Conservation (phyloP, 2,797 vertebrate species). For the Tangara arthus region DNA sequence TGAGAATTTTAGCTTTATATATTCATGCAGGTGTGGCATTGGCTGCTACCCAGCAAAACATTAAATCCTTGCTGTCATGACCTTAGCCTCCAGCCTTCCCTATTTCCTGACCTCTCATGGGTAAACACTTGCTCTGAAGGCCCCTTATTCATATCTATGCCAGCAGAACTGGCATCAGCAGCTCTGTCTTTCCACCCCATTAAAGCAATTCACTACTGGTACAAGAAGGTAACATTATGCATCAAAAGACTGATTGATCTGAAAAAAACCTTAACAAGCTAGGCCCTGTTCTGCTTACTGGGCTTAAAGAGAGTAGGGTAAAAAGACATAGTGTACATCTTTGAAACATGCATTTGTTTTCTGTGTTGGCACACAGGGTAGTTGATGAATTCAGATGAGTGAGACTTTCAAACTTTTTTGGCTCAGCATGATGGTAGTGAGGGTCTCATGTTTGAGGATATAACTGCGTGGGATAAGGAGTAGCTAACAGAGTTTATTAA, state of each 20-base stretch:
- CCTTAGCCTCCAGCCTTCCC: neutral
- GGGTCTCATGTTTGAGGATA: neutral
- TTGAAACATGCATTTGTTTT: neutral
- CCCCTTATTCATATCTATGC: neutral
- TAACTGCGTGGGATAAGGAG: neutral
- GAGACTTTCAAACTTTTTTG: neutral
- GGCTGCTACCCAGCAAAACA: neutral
- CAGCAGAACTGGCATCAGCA: neutral
- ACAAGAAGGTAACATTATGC: neutral
- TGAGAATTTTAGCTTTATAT: neutral
- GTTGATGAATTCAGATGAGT: neutral
- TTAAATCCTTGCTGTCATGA: neutral
- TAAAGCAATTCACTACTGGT: neutral
- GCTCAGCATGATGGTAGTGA: neutral
- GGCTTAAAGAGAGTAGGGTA: neutral
- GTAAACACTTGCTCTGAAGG: neutral
- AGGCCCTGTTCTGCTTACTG: neutral
- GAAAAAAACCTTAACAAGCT: neutral
- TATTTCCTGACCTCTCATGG: neutral
- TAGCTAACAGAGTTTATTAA: neutral
- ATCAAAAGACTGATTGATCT: neutral
- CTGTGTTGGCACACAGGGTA: neutral
- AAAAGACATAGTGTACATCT: neutral
- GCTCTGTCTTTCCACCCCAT: neutral
- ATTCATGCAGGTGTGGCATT: neutral